A percentile compares a stretch with the other conserved stretches of the same genome.
Conservation (phyloP, 2,113 vertebrate genomes). For the Tragelaphus imberbis region DNA sequence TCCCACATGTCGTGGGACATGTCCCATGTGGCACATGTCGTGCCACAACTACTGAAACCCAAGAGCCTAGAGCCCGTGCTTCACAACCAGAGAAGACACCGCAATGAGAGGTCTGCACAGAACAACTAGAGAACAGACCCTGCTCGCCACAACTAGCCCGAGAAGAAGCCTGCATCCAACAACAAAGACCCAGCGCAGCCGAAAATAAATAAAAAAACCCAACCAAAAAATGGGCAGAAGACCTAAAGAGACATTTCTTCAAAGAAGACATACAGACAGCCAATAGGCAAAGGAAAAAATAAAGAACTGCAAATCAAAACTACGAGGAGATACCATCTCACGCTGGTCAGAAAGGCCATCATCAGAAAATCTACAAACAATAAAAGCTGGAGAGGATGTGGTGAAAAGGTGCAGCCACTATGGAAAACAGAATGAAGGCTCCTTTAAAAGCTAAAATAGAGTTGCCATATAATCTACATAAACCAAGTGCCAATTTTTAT, state of each 20-base stretch:
- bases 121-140: neutral
- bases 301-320: neutral
- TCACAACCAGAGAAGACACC: neutral
- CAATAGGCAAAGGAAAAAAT: neutral
- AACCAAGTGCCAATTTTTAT: neutral
- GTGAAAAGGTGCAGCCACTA: neutral
- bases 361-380: neutral
- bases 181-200: neutral
- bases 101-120: rapidly evolving
- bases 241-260: neutral
- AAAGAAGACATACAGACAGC: neutral
- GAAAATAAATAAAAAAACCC: neutral
- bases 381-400: neutral
- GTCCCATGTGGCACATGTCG: too few relatives aligned
- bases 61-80: neutral
- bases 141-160: rapidly evolving
- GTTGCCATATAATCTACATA: neutral
- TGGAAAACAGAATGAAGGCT: neutral
- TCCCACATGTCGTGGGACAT: neutral
- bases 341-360: neutral
- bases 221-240: neutral
- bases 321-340: neutral
- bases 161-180: neutral
- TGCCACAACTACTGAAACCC: neutral
- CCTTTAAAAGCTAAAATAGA: neutral